Conservation (phyloP, 2,113 vertebrate genomes). For the human region GRCh38 chr12:62324001-62324500, state of each 20-base stretch:
- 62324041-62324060: background rate
- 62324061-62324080: background rate
- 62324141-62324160: background rate
- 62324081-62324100: background rate
- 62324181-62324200: slow-evolving; percentile 39
- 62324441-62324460: background rate
- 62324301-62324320: background rate
- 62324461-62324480: background rate
- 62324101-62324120: background rate
- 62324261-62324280: background rate
- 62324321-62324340: background rate
- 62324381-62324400: background rate
- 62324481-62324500: slow-evolving; percentile 41
- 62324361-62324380: slow-evolving; percentile 4
- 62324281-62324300: slow-evolving; percentile 13
- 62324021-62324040: background rate
- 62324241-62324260: background rate
- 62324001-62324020: background rate
- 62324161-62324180: background rate
- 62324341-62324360: background rate
- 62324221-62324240: slow-evolving; percentile 35
- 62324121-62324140: background rate
- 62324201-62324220: slow-evolving; percentile 28
- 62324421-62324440: background rate
- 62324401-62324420: background rate